phyloP scores from a whole-genome alignment of 1,140 invertebrate species.

The Neelides sp. region DNA sequence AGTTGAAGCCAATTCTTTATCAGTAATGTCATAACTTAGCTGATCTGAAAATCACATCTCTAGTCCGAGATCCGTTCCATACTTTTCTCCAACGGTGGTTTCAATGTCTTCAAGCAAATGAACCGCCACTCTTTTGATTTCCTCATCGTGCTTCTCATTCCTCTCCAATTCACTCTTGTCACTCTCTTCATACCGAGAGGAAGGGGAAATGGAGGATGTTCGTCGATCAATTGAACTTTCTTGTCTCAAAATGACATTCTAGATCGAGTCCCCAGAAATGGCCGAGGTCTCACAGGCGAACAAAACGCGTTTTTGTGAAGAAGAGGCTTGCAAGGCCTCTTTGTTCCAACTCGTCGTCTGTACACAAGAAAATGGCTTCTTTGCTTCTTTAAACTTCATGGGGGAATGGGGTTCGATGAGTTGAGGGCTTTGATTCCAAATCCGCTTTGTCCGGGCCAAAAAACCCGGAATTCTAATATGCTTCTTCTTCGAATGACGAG shows the following conservation, averaged over 20 bases:
- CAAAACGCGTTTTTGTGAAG: background rate
- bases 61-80: conserved; percentile 4
- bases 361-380: conserved; percentile 27
- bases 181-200: too few relatives aligned
- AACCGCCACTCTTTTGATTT: conserved; percentile 6
- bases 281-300: background rate
- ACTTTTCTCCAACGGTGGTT: conserved; percentile 16
- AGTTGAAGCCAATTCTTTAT: conserved; percentile 51
- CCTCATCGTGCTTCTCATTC: conserved; percentile 23
- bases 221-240: too few relatives aligned
- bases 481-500: too few relatives aligned
- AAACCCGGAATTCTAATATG: conserved; percentile 40
- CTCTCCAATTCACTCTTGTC: conserved; percentile 22
- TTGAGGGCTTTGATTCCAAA: too few relatives aligned
- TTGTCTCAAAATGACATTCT: too few relatives aligned
- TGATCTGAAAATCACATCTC: conserved; percentile 42
- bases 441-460: conserved; percentile 38
- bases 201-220: background rate
- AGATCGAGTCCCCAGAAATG: background rate
- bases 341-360: conserved; percentile 13
- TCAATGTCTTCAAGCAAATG: conserved; percentile 19
- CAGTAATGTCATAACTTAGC: conserved; percentile 52
- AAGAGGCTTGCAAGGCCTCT: background rate
- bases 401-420: conserved; percentile 21
- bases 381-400: conserved; percentile 26